Evolutionary conservation across 2,888 invertebrate species (phyloP), one percentile per base, ranked within the genome.

Genomic region (Hirtodrosophila histrioides): DNA sequence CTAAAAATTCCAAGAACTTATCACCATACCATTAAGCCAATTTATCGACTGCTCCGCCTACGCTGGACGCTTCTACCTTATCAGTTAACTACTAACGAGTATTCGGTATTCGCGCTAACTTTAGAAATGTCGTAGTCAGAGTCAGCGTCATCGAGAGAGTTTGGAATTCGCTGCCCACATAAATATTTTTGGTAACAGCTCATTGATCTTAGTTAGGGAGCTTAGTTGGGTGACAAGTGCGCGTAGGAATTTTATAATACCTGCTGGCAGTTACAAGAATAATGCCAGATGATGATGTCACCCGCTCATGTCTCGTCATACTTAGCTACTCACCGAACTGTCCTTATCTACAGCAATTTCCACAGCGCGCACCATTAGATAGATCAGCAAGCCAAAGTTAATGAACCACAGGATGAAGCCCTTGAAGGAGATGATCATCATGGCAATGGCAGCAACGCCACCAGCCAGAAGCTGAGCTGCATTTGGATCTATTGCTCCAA

Each of bases 351-450:
- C 45, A 5, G 53, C 45, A 53, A 89, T 86, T 24, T 39, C 63
- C n/a, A 66, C 44, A 5, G 83, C 90, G 9, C 67, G 72, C 29
- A 61, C 12, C 3, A 77, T 6, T 17, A 92, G 71, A 66, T 86
- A 89, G 54, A 88, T 48, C 36, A 90, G 65, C 23, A 92, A 66
- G 1, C 78, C 67, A 7, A 91, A 53, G 75, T 93, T 93, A 2
- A 92, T 77, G 7, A 92, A 31, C 92, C 92, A 92, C 36, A 93
- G 40, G n/a, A 92, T 58, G 69, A 91, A 92, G 9, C 93, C 93
- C 65, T 92, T 91, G 8, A 92, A 86, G 2, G 92, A 88, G 17
- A 92, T 78, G 9, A 91, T 78, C 89, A 91, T 86, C 88, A 92
- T 88, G 4, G 90, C 66, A 2, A 91, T 89, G 10, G 91, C 86